These are phyloP conservation scores for Eunapius fragilis DNA, from an alignment of 37 sponge, comb jelly and placozoan genomes.

Conservation along the genomic window DNA sequence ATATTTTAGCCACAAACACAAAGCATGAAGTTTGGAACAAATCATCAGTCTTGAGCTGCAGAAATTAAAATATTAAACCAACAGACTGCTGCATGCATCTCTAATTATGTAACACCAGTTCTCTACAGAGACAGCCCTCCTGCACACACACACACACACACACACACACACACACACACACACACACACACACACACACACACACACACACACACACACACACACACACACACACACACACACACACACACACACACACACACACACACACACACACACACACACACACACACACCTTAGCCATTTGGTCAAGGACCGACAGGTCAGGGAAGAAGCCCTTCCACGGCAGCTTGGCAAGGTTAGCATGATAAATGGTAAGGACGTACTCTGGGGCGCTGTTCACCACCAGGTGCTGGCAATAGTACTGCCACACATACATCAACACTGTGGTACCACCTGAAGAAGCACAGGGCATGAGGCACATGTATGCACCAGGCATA, in stretches of 20 bases:
- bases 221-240: too few relatives aligned
- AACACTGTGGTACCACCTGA: background rate
- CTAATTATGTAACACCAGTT: too few relatives aligned
- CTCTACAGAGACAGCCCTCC: too few relatives aligned
- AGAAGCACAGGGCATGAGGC: background rate
- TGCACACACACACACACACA: background rate
- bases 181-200: too few relatives aligned
- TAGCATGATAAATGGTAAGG: slow-evolving; percentile 60
- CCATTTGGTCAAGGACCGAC: slow-evolving; percentile 67
- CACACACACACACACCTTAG: slow-evolving; percentile 44
- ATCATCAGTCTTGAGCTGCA: slow-evolving; percentile 25
- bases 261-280: too few relatives aligned
- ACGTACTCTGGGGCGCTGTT: slow-evolving; percentile 41
- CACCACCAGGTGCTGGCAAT: slow-evolving; percentile 47
- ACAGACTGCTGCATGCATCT: too few relatives aligned
- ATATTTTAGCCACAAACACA: slow-evolving; percentile 67
- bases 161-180: too few relatives aligned
- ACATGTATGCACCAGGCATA: too few relatives aligned
- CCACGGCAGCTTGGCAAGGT: slow-evolving; percentile 73
- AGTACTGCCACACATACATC: slow-evolving; percentile 58
- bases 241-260: too few relatives aligned
- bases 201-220: too few relatives aligned
- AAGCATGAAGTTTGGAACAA: slow-evolving; percentile 21
- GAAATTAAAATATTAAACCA: background rate
- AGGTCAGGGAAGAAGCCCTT: slow-evolving; percentile 62